Base-by-base conservation (phyloP, 92 coral and sea anemone species). In the Bergia sp. region DNA sequence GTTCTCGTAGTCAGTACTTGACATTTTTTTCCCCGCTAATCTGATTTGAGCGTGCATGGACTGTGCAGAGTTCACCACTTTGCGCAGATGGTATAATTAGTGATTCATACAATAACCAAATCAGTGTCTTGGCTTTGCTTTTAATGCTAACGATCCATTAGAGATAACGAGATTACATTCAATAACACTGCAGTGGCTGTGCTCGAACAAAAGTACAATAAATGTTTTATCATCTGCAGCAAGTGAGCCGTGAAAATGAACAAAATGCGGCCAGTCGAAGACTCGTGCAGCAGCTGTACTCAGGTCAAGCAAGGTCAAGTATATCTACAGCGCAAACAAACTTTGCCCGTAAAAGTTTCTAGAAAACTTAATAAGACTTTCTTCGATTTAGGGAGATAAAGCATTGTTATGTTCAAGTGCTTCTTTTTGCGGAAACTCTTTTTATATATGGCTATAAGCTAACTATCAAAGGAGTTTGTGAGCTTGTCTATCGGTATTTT, bases 161-260 rank as follows among this genome's bases (percentile, higher is more conserved):
- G 36, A 43, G 66, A 84, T 45, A 69, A 50, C 57, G 82, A 84
- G 87, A 84, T 71, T 84, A 72, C 87, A 76, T 76, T 45, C 78
- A 74, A 37, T 37, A 55, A 38, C 55, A 36, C 77, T 69, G 39
- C 43, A 13, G 29, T 71, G n/a, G 77, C 79, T 37, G 36, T 1
- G 66, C 65, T 13, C 45, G 71, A 20, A 71, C 87, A 83, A 84
- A 72, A 45, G 23, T 45, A 84, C 87, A 84, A 84, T 71, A 84
- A 84, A 72, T 71, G 67, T 69, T 84, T 69, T 84, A 37, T 84
- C 87, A 71, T 71, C 87, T 84, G 87, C 87, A 72, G 87, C 53
- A 84, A 84, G 87, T 84, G 87, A 84, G 87, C 87, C 87, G 67
- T 84, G 87, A 84, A 84, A 41, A 49, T 7, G 64, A 71, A 84